Base-by-base conservation (phyloP, 2,888 invertebrate species). In the Mycalesis mineus region DNA sequence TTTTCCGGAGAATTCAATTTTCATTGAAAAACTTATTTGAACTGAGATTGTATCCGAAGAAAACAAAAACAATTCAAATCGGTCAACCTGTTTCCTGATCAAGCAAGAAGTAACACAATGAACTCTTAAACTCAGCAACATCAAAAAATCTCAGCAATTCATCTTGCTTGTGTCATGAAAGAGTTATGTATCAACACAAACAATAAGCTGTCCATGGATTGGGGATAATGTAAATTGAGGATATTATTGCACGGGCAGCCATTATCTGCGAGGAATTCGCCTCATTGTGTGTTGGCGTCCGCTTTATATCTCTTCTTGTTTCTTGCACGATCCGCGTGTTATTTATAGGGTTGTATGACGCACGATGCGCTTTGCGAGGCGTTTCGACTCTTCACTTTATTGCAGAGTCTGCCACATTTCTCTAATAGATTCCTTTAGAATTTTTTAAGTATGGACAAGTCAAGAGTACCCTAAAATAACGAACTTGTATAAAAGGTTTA, bases 291-390 rank as follows among this genome's bases (percentile, higher is more conserved):
- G 58, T 66, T 70, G 71, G 67, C 70, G 65, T 65, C 56, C 65
- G 65, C 56, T 63, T 52, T 60, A 65, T 64, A 56, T 65, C 62
- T 68, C 66, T 66, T 63, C 66, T 67, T 63, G 62, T 58, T 64
- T 57, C 52, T 58, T 51, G 63, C 60, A 65, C 61, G 63, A 57
- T 54, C 66, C 66, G 63, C 62, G 58, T 60, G 67, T 62, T 77
- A 77, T 77, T 74, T 75, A 72, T 75, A 73, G 70, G 58, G 56
- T 47, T 42, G 33, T 64, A 68, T 74, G 73, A 75, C 75, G 75
- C 72, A 73, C 67, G 68, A 65, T 67, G 71, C 69, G 69, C 64
- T 66, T 65, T 37, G 62, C 57, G 61, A 59, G 59, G 54, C 48
- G 55, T 44, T 42, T 22, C 33, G 22, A 17, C 51, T 53, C 47